Base-by-base conservation (phyloP, 1,140 invertebrate genomes). In the Drosophila santomea region DNA sequence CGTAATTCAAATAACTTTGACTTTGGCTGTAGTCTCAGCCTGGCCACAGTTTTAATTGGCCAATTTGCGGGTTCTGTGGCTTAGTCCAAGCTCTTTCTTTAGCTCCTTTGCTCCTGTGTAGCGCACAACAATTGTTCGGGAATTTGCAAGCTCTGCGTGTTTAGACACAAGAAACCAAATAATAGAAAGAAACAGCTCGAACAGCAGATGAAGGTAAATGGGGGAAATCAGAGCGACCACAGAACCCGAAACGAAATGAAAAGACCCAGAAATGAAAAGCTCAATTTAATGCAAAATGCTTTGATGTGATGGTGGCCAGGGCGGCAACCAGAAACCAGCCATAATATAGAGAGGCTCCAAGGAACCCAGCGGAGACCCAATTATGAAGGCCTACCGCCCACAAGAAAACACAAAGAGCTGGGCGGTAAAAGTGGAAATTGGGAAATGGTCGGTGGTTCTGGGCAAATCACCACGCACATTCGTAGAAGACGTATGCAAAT, bases 211-310 rank as follows among this genome's bases (percentile, higher is more conserved):
- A 28, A 36, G 45, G 38, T 67, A 68, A 68, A 66, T 54, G 48
- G 35, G 20, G 59, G 41, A 50, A 56, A 50, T 54, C 56, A 44
- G 62, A 64, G 41, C 56, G 74, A 69, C 72, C 61, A 45, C 51
- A 78, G 61, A 72, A 62, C 61, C 58, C 35, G 76, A 69, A 81
- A 54, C 47, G 43, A 68, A 78, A 86, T 72, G 74, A 72, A 76
- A 88, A 73, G 67, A 74, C 74, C 66, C 74, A 69, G 51, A 68
- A 77, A 77, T 61, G 56, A 77, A 77, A 77, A 77, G 75, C 80
- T 89, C 71, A 81, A 77, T 77, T 89, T 83, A 89, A 83, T 80
- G 79, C 76, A 88, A 88, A 88, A 88, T 67, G 83, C 84, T 88
- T 88, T 88, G 83, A 88, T 88, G 84, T 88, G 83, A 88, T 88